A percentile compares a stretch with the other conserved stretches of the same genome.
These are phyloP conservation scores for Pluvianellus socialis DNA, from an alignment of 2,113 vertebrate genomes.

Conservation along the genomic window DNA sequence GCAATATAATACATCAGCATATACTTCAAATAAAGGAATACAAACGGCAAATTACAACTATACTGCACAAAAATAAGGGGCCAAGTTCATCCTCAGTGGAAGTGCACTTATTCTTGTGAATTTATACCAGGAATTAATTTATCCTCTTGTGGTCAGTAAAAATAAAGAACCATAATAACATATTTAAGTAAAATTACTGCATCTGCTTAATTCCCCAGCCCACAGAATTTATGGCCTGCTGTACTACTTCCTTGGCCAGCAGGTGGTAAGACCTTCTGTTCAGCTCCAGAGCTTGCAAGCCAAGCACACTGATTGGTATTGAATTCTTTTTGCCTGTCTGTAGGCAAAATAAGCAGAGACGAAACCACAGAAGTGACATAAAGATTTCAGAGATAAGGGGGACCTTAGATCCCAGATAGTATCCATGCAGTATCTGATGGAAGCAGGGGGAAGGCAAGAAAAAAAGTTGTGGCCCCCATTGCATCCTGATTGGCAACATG, in stretches of 20 bases:
- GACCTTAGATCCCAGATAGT: not conserved
- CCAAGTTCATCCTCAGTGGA: not conserved
- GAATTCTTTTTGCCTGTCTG: not conserved
- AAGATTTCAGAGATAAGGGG: not conserved
- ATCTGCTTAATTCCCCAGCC: conserved; percentile 40
- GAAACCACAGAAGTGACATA: not conserved
- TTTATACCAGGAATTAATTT: not conserved
- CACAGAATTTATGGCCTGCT: conserved; percentile 18
- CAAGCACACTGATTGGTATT: not conserved
- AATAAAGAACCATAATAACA: not conserved
- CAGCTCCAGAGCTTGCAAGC: not conserved
- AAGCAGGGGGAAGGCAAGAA: not conserved
- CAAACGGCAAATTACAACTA: not conserved
- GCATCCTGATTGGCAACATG: not conserved
- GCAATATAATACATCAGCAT: not conserved
- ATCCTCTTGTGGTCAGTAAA: not conserved
- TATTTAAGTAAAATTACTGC: conserved; percentile 40
- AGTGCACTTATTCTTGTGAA: not conserved
- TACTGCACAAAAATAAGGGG: not conserved
- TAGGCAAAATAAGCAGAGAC: not conserved
- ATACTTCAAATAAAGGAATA: not conserved
- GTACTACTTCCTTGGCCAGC: conserved; percentile 25
- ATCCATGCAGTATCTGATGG: not conserved
- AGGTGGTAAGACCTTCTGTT: conserved; percentile 62
- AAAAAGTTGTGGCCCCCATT: not conserved